Conservation (phyloP, 2,797 vertebrate genomes). For the Siniperca scherzeri region DNA sequence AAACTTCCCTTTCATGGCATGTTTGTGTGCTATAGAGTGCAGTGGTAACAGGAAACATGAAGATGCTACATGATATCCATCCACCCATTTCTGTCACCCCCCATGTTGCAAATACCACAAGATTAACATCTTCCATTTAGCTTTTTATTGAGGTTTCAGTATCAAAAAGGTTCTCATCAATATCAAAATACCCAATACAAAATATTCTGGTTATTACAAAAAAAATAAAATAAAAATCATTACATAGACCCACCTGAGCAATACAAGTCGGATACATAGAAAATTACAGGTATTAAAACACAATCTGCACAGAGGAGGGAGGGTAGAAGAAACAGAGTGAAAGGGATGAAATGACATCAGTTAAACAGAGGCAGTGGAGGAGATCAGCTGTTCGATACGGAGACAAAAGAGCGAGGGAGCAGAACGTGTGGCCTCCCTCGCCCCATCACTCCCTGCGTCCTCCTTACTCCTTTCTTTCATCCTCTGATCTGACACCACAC, state of each 20-base stretch:
- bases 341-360: slow-evolving; percentile 61
- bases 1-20: not conserved
- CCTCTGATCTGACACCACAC: slow-evolving; percentile 50
- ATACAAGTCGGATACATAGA: slow-evolving; percentile 43
- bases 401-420: slow-evolving; percentile 74
- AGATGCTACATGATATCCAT: not conserved
- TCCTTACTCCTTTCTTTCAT: slow-evolving; percentile 56
- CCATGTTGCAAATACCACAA: slow-evolving; percentile 24
- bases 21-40: not conserved
- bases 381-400: slow-evolving; percentile 76
- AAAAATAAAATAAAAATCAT: slow-evolving; percentile 16
- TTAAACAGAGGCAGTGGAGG: slow-evolving; percentile 73
- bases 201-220: slow-evolving; percentile 50
- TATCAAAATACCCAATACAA: slow-evolving; percentile 59
- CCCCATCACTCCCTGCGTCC: slow-evolving; percentile 66
- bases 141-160: slow-evolving; percentile 77
- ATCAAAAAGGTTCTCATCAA: slow-evolving; percentile 59
- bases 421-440: slow-evolving; percentile 70
- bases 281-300: slow-evolving; percentile 63
- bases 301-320: slow-evolving; percentile 31
- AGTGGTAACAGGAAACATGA: not conserved
- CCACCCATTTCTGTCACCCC: not conserved
- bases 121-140: slow-evolving; percentile 39
- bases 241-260: slow-evolving; percentile 34
- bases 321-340: slow-evolving; percentile 2